These are phyloP conservation scores for Dicycla oo DNA, from an alignment of 2,888 invertebrate species.

Conservation along the genomic window DNA sequence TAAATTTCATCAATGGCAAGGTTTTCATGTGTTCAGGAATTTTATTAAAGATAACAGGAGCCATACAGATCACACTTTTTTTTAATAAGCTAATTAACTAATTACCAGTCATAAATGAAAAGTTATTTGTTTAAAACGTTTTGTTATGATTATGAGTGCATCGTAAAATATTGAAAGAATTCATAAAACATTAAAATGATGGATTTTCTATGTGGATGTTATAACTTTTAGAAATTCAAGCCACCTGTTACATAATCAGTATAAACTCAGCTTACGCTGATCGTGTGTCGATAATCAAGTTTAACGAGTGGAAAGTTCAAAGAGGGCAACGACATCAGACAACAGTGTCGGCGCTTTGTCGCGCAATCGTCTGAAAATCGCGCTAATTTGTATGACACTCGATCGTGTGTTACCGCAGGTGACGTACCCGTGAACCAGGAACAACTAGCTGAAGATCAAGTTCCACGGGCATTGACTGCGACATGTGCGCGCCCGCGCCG, in stretches of 20 bases:
- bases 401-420: conserved; percentile 71
- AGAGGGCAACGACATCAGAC: conserved; percentile 81
- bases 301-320: conserved; percentile 88
- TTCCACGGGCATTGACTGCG: conserved; percentile 67
- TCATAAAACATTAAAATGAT: conserved; percentile 41
- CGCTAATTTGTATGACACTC: conserved; percentile 77
- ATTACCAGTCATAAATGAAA: too few species aligned
- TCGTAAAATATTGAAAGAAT: conserved; percentile 18
- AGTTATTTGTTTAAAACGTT: conserved; percentile 16
- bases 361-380: conserved; percentile 82
- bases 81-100: too few species aligned
- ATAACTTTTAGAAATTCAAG: conserved; percentile 69
- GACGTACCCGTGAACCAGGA: conserved; percentile 76
- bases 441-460: conserved; percentile 67
- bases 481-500: conserved; percentile 57
- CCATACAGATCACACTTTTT: too few species aligned
- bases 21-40: too few species aligned
- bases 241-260: conserved; percentile 78
- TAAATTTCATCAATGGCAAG: too few species aligned
- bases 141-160: conserved; percentile 7
- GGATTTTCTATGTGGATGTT: conserved; percentile 31
- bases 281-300: conserved; percentile 86
- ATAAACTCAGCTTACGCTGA: conserved; percentile 67
- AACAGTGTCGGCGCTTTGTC: conserved; percentile 79
- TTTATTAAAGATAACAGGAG: too few species aligned